These are phyloP conservation scores for Siphamia tubifer DNA, from an alignment of 2,113 vertebrate species.

Conservation along the genomic window DNA sequence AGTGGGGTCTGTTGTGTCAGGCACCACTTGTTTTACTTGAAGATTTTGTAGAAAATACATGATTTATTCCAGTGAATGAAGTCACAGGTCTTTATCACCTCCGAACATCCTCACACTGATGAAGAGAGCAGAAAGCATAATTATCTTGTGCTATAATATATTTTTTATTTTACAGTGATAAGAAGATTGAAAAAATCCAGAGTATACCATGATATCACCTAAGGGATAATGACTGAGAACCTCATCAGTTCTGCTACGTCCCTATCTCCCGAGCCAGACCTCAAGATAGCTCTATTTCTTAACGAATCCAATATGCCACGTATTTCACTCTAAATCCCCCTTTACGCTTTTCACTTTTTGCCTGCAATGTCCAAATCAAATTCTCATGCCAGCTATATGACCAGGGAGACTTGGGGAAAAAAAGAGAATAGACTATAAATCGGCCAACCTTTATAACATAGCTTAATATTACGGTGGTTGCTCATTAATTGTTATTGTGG, in stretches of 20 bases:
- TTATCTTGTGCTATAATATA: slow-evolving; percentile 38
- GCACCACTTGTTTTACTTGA: too few relatives aligned
- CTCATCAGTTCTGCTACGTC: slow-evolving; percentile 67
- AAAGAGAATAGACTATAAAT: slow-evolving; percentile 47
- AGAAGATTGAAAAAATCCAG: slow-evolving; percentile 23
- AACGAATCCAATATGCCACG: slow-evolving; percentile 46
- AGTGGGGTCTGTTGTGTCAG: too few relatives aligned
- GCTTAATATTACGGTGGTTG: background rate
- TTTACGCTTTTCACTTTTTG: slow-evolving; percentile 60
- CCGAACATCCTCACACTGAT: too few relatives aligned
- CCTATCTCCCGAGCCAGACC: slow-evolving; percentile 68
- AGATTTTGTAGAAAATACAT: too few relatives aligned
- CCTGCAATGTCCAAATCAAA: slow-evolving; percentile 66
- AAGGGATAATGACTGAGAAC: slow-evolving; percentile 63
- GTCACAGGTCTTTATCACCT: too few relatives aligned
- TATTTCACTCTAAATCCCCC: slow-evolving; percentile 67
- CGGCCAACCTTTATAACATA: background rate
- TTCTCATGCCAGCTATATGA: slow-evolving; percentile 56
- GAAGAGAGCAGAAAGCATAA: background rate
- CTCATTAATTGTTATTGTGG: background rate
- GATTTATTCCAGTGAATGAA: too few relatives aligned
- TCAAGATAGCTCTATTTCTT: slow-evolving; percentile 61
- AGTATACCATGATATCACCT: slow-evolving; percentile 47
- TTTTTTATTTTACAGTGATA: slow-evolving; percentile 54
- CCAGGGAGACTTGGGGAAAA: slow-evolving; percentile 72